phyloP scores from a whole-genome alignment of 2,797 vertebrate species.

The Threskiornis aethiopicus region DNA sequence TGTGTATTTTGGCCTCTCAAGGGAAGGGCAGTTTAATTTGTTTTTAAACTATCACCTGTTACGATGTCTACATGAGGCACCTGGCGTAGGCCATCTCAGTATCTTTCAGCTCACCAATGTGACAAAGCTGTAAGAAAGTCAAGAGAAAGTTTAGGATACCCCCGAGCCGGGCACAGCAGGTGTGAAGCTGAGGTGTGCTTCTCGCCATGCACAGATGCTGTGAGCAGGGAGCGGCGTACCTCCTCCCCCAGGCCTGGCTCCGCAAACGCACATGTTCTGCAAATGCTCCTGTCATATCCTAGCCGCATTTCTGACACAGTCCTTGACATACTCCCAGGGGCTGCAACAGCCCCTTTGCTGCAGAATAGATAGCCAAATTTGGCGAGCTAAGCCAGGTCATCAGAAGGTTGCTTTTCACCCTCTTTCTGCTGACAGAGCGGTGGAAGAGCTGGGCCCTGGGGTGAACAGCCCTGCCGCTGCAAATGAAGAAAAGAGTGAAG shows the following conservation, averaged over 20 bases:
- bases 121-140: not conserved
- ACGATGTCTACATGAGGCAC: not conserved
- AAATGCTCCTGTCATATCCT: not conserved
- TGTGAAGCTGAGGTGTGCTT: not conserved
- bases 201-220: rapidly evolving
- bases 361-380: not conserved
- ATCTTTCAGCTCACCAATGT: not conserved
- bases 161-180: rapidly evolving
- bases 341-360: not conserved
- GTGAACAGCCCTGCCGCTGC: not conserved
- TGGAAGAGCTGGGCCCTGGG: not conserved
- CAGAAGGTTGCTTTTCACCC: not conserved
- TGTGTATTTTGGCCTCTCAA: not conserved
- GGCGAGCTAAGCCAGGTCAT: not conserved
- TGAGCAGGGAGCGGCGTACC: rapidly evolving
- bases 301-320: not conserved
- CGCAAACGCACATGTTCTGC: not conserved
- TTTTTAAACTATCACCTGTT: not conserved
- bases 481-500: constrained; percentile 13
- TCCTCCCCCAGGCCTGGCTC: not conserved
- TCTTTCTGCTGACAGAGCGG: not conserved
- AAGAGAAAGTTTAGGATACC: not conserved
- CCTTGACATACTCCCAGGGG: not conserved
- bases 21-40: not conserved
- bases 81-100: not conserved